These are phyloP conservation scores for Ia io DNA, from an alignment of 2,113 vertebrate species.

Conservation along the genomic window DNA sequence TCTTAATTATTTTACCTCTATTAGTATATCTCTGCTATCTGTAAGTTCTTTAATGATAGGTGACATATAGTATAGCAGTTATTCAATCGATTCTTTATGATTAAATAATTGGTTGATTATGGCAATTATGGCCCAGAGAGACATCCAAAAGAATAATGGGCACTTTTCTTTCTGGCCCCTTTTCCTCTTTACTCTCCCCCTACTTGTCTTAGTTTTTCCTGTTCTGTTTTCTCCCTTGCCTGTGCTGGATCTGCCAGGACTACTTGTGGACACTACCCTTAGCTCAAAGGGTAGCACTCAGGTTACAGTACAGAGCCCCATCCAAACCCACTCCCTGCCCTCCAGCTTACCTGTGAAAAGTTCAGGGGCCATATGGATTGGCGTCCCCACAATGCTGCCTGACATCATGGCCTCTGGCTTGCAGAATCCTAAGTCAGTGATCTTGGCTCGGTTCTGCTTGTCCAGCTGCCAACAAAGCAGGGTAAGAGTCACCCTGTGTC, in stretches of 20 bases:
- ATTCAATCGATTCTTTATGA: background rate
- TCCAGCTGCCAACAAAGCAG: slow-evolving; percentile 87
- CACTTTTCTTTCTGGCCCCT: background rate
- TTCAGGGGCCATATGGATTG: slow-evolving; percentile 99
- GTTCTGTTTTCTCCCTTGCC: background rate
- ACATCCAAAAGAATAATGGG: background rate
- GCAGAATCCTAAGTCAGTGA: slow-evolving; percentile 98
- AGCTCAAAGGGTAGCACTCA: background rate
- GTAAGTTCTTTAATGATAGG: background rate
- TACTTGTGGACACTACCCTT: background rate
- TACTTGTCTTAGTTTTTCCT: background rate
- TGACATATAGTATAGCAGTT: background rate
- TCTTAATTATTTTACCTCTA: background rate
- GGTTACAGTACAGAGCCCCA: background rate
- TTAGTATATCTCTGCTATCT: background rate
- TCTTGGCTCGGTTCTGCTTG: slow-evolving; percentile 96
- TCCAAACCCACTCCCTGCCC: background rate
- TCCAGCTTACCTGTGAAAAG: slow-evolving; percentile 93
- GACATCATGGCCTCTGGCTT: slow-evolving; percentile 99
- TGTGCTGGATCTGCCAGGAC: background rate
- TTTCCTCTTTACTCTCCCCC: background rate
- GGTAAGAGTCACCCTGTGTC: background rate
- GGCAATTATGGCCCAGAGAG: background rate
- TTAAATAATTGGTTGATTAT: background rate
- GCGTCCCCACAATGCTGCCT: slow-evolving; percentile 98